Percentiles rank a stretch among this genome's conserved stretches.
These are phyloP conservation scores for Machimus rusticus DNA, from an alignment of 2,888 invertebrate genomes.

Conservation along the genomic window DNA sequence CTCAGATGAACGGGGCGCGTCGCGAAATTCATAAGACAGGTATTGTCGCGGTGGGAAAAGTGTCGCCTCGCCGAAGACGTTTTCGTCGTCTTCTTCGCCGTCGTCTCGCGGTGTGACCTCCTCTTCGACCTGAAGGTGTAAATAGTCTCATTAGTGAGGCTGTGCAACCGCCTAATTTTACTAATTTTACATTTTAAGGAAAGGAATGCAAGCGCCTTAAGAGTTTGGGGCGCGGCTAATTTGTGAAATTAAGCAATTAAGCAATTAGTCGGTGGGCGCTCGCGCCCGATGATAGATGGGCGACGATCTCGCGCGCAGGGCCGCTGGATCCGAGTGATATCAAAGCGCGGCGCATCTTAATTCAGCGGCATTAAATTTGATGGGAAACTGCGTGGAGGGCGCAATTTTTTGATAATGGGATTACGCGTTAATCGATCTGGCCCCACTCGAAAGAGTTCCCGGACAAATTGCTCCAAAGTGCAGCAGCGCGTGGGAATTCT, in stretches of 20 bases:
- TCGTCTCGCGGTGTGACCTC: background rate
- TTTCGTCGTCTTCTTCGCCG: no score
- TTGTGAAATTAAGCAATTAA: constrained; percentile 44
- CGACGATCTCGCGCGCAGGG: background rate
- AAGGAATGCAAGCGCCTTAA: background rate
- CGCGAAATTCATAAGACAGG: background rate
- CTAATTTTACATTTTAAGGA: background rate
- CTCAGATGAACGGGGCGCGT: background rate
- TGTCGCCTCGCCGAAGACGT: background rate
- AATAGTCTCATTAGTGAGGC: constrained; percentile 34
- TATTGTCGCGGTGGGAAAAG: background rate
- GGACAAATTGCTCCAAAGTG: background rate
- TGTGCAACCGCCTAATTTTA: background rate
- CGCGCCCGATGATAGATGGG: constrained; percentile 8
- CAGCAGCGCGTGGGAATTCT: background rate
- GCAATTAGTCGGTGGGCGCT: constrained; percentile 34
- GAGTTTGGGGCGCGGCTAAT: background rate
- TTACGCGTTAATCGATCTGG: background rate
- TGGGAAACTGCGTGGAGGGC: background rate
- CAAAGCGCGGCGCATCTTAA: constrained; percentile 10
- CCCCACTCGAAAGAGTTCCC: background rate
- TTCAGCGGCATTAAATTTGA: background rate
- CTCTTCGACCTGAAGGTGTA: constrained; percentile 43
- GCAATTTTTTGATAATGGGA: background rate
- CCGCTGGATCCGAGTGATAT: background rate